Evolutionary conservation across 2,113 vertebrate species (phyloP), one percentile per base, ranked within the genome.

Genomic region (Zeus faber): DNA sequence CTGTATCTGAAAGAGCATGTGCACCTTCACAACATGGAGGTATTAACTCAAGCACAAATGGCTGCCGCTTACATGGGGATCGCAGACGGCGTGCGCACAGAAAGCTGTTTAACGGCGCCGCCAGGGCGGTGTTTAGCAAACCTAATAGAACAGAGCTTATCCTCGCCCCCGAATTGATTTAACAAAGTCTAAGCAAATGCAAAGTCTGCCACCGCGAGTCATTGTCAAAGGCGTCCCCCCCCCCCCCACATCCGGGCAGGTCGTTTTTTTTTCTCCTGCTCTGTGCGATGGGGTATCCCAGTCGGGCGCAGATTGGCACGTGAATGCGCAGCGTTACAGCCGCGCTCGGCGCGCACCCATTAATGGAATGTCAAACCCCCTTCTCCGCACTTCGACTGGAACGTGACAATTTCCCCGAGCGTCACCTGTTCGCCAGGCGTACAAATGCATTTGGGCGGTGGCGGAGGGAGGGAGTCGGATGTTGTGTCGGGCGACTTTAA

Each of bases 281-380:
- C 51, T 69, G 23, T 50, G 58, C 67, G 65, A n/a, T n/a, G n/a
- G n/a, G n/a, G 56, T 65, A 31, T 76, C 61, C 60, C 56, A 27
- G 77, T 65, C 73, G 64, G 70, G 43, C 8, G 40, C 5, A 78
- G 79, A 82, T 76, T 78, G 81, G 68, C 80, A 78, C 60, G 65
- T 57, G 70, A 74, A 75, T 74, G 62, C 64, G 58, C 56, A 56
- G 80, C 79, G 78, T 80, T 79, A 77, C 62, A 83, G 72, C 72
- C 77, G n/a, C n/a, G n/a, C 67, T 77, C 69, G 58, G 76, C 71
- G 67, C 60, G 54, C 56, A 74, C 59, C 39, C 59, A 71, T 79
- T 82, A 79, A 76, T 72, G 75, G 67, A 48, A 74, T 76, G 77
- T 82, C 81, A 85, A 65, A 62, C 27, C 61, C 62, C 74, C 77